A percentile compares a stretch with the other conserved stretches of the same genome.
Conservation (phyloP, 2,797 vertebrate species). For the Gila robusta region DNA sequence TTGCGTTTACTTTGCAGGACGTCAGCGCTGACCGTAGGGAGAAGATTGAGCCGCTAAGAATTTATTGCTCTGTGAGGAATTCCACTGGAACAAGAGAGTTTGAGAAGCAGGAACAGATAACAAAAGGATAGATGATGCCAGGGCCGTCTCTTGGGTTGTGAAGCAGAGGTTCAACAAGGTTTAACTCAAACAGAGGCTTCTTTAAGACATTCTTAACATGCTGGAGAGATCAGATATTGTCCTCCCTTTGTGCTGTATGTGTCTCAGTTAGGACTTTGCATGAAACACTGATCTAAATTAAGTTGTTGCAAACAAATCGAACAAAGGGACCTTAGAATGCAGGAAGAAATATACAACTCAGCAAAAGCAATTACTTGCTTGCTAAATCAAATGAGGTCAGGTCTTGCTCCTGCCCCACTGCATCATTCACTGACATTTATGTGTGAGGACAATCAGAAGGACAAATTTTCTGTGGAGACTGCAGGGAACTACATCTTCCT, state of each 20-base stretch:
- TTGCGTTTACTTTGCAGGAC: constrained; percentile 28
- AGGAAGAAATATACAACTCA: constrained; percentile 55
- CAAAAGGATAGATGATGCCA: constrained; percentile 50
- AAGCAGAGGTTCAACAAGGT: constrained; percentile 38
- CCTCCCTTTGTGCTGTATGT: constrained; percentile 51
- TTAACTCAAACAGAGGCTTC: constrained; percentile 51
- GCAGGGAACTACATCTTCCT: constrained; percentile 15
- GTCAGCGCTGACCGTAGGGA: constrained; percentile 3
- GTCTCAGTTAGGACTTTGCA: constrained; percentile 55
- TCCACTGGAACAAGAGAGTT: constrained; percentile 55
- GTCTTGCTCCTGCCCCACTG: neutral
- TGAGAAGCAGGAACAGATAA: constrained; percentile 49
- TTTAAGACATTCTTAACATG: constrained; percentile 63
- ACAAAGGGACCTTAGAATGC: constrained; percentile 61
- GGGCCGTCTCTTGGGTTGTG: constrained; percentile 42
- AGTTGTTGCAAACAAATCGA: constrained; percentile 55
- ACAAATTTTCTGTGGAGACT: constrained; percentile 37
- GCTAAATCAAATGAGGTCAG: constrained; percentile 61
- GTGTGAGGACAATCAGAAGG: constrained; percentile 48
- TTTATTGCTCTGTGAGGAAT: constrained; percentile 59
- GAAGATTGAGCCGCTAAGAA: constrained; percentile 39
- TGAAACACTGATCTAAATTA: constrained; percentile 66
- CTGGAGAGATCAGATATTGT: constrained; percentile 62
- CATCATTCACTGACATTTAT: constrained; percentile 55
- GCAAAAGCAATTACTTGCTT: constrained; percentile 57